A percentile compares a stretch with the other conserved stretches of the same genome.
phyloP scores from a whole-genome alignment of 2,797 vertebrate genomes.

The Apogon talboti region DNA sequence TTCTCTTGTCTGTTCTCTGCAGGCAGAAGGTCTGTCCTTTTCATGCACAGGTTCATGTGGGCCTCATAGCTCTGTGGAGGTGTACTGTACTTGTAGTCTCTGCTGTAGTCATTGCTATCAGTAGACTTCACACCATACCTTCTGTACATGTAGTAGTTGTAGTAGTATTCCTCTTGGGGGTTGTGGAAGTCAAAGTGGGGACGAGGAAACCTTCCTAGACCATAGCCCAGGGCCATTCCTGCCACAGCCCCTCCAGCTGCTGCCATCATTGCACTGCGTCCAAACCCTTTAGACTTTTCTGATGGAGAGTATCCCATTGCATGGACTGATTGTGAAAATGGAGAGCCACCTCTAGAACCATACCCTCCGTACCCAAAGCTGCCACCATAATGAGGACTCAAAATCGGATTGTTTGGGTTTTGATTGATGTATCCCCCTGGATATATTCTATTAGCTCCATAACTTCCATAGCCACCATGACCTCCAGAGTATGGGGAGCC shows the following conservation, averaged over 20 bases:
- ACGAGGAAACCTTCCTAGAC: constrained; percentile 75
- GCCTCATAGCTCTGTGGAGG: constrained; percentile 53
- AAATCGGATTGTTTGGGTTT: constrained; percentile 80
- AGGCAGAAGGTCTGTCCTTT: constrained; percentile 66
- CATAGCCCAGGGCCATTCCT: constrained; percentile 81
- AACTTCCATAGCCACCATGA: neutral
- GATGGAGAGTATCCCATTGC: constrained; percentile 67
- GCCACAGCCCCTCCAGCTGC: constrained; percentile 72
- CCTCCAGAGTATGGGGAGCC: neutral
- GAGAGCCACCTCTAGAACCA: constrained; percentile 63
- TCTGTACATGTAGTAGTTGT: constrained; percentile 82
- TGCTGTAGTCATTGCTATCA: constrained; percentile 64
- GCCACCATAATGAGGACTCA: constrained; percentile 78
- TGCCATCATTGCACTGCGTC: constrained; percentile 69
- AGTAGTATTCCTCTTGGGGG: constrained; percentile 72
- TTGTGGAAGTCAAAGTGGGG: constrained; percentile 70
- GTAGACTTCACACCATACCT: constrained; percentile 66
- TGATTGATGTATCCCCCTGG: constrained; percentile 73
- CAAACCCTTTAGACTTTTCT: constrained; percentile 73
- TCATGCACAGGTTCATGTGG: constrained; percentile 75
- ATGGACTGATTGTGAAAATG: constrained; percentile 73
- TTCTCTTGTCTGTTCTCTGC: constrained; percentile 15
- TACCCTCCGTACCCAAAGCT: constrained; percentile 69
- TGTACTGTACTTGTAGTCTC: constrained; percentile 63
- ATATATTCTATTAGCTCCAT: constrained; percentile 35